These are phyloP conservation scores for Lepus oiostolus DNA, from an alignment of 2,797 vertebrate species.

Conservation along the genomic window DNA sequence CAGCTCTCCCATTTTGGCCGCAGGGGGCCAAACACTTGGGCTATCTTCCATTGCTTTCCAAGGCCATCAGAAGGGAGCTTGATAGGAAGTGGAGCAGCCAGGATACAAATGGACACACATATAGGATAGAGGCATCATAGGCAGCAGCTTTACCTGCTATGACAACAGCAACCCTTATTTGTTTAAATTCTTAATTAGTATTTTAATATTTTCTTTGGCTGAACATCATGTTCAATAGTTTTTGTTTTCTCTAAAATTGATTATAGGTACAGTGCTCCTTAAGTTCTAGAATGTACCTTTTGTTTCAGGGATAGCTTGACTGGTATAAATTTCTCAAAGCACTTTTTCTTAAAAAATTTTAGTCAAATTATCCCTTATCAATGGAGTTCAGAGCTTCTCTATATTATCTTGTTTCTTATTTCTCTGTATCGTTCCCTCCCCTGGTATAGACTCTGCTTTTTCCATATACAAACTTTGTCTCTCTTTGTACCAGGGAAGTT, in stretches of 20 bases:
- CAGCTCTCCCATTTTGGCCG: too few relatives aligned
- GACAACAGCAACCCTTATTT: background rate
- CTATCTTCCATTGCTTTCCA: too few relatives aligned
- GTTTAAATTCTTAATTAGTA: background rate
- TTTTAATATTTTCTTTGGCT: background rate
- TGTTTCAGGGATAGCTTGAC: background rate
- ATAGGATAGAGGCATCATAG: too few relatives aligned
- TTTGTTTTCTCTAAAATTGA: background rate
- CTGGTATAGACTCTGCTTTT: accelerated
- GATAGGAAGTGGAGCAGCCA: too few relatives aligned
- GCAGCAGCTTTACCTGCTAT: too few relatives aligned
- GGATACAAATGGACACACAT: too few relatives aligned
- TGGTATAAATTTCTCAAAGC: background rate
- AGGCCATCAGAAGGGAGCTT: too few relatives aligned
- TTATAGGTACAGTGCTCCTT: background rate
- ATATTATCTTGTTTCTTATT: accelerated
- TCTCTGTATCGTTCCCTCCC: accelerated
- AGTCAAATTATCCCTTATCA: background rate
- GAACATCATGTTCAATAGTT: background rate
- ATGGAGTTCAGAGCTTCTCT: background rate
- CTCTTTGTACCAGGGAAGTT: background rate
- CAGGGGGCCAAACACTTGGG: too few relatives aligned
- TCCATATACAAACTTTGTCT: too few relatives aligned
- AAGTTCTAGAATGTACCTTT: background rate
- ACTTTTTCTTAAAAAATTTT: background rate